Percentiles rank a stretch among this genome's conserved stretches.
Evolutionary conservation across 2,888 invertebrate genomes (phyloP).

Genomic region (Exephanes ischioxanthus): DNA sequence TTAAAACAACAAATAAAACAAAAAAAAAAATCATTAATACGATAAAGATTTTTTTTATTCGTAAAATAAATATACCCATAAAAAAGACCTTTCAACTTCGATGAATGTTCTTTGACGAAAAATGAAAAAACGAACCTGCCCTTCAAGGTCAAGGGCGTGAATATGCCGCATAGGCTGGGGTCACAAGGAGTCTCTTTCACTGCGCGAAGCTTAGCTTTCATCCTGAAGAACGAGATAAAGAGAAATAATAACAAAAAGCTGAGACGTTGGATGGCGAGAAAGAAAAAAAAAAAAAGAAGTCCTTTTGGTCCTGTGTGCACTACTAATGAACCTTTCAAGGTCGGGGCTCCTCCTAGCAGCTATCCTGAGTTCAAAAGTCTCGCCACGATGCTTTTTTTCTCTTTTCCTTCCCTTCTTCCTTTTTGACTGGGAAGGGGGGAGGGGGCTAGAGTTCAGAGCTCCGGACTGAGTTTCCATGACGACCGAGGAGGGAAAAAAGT

Average conservation of each 20-base stretch:
- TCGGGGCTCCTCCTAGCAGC: constrained; percentile 49
- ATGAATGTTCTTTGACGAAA: constrained; percentile 37
- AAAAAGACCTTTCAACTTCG: constrained; percentile 13
- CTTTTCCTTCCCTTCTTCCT: constrained; percentile 1
- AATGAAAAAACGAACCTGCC: constrained; percentile 33
- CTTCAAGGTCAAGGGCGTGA: constrained; percentile 61
- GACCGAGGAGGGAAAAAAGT: constrained; percentile 54
- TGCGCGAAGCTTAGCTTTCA: constrained; percentile 44
- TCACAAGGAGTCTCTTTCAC: constrained; percentile 59
- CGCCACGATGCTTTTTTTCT: constrained; percentile 43
- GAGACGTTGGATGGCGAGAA: constrained; percentile 33
- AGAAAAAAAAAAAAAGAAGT: constrained; percentile 37
- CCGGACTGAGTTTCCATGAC: constrained; percentile 62
- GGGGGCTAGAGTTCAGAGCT: constrained; percentile 49
- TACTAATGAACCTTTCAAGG: constrained; percentile 69
- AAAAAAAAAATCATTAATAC: not conserved
- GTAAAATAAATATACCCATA: constrained; percentile 38
- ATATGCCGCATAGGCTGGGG: constrained; percentile 27
- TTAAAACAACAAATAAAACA: too few species aligned
- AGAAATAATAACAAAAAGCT: constrained; percentile 33
- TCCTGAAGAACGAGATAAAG: constrained; percentile 43
- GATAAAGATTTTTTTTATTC: constrained; percentile 45
- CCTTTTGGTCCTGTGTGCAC: constrained; percentile 59
- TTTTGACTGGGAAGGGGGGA: constrained; percentile 8
- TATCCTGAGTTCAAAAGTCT: constrained; percentile 56